phyloP scores from a whole-genome alignment of 2,888 invertebrate species.

The Lycophotia porphyrea region DNA sequence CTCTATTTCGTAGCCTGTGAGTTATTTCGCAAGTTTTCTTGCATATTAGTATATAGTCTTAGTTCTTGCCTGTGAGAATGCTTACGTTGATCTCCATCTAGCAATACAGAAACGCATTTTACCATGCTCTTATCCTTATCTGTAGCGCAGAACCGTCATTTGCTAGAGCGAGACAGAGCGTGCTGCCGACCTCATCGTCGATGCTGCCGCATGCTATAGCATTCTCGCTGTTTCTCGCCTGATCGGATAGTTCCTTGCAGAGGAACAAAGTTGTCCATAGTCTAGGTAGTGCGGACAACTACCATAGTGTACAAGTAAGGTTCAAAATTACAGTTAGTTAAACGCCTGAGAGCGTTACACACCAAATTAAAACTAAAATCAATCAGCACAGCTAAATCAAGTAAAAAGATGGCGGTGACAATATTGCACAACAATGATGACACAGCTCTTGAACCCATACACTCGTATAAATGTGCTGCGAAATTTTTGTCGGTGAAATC shows the following conservation, averaged over 20 bases:
- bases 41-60: not conserved
- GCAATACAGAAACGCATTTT: not conserved
- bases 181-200: too few species aligned
- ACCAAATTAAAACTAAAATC: not conserved
- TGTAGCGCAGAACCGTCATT: too few species aligned
- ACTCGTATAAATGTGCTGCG: not conserved
- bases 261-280: not conserved
- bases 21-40: not conserved
- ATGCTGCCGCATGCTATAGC: not conserved
- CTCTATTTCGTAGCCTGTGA: not conserved
- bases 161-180: too few species aligned
- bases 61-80: not conserved
- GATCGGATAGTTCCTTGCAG: too few species aligned
- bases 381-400: not conserved
- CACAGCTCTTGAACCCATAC: not conserved
- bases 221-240: not conserved
- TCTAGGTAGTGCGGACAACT: not conserved
- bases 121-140: not conserved
- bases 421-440: not conserved
- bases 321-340: not conserved
- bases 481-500: not conserved
- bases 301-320: not conserved
- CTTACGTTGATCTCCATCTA: not conserved
- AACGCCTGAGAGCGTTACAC: not conserved
- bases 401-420: not conserved